These are phyloP conservation scores for Dolichomitus sp. DNA, from an alignment of 2,888 invertebrate species.

Conservation along the genomic window DNA sequence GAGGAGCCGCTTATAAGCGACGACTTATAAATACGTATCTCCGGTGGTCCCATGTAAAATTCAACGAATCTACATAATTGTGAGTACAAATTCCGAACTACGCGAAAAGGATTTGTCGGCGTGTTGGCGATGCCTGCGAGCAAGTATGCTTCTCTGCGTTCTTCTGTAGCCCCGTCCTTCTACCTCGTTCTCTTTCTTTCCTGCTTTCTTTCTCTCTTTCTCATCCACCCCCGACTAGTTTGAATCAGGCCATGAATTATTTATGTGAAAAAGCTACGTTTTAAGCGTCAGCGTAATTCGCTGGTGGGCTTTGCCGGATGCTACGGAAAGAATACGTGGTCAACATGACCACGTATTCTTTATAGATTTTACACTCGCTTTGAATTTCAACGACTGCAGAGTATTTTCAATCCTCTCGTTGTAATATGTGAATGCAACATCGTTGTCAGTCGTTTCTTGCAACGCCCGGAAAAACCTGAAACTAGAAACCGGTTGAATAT, in stretches of 20 bases:
- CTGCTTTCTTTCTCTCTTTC: slow-evolving; percentile 18
- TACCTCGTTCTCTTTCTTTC: not conserved
- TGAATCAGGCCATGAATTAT: slow-evolving; percentile 78
- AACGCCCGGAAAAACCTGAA: not conserved
- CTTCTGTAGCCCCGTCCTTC: not conserved
- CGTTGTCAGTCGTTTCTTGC: not conserved
- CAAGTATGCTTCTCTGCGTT: slow-evolving; percentile 32
- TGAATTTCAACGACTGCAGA: slow-evolving; percentile 25
- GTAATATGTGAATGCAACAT: not conserved
- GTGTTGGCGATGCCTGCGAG: slow-evolving; percentile 19
- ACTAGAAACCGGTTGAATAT: not conserved
- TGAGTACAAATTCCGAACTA: slow-evolving; percentile 80
- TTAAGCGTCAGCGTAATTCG: slow-evolving; percentile 75
- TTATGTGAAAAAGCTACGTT: slow-evolving; percentile 77
- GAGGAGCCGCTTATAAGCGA: slow-evolving; percentile 18
- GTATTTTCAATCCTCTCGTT: not conserved
- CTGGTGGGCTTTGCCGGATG: slow-evolving; percentile 16
- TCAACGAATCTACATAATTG: slow-evolving; percentile 78
- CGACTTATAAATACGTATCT: slow-evolving; percentile 33
- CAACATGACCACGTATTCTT: slow-evolving; percentile 15
- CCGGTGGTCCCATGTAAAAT: slow-evolving; percentile 51
- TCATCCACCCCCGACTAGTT: slow-evolving; percentile 45
- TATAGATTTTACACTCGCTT: slow-evolving; percentile 52
- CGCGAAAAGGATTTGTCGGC: slow-evolving; percentile 74
- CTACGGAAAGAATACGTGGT: slow-evolving; percentile 5